Evolutionary conservation across 2,888 invertebrate genomes (phyloP).

Genomic region (Lathronympha strigana): DNA sequence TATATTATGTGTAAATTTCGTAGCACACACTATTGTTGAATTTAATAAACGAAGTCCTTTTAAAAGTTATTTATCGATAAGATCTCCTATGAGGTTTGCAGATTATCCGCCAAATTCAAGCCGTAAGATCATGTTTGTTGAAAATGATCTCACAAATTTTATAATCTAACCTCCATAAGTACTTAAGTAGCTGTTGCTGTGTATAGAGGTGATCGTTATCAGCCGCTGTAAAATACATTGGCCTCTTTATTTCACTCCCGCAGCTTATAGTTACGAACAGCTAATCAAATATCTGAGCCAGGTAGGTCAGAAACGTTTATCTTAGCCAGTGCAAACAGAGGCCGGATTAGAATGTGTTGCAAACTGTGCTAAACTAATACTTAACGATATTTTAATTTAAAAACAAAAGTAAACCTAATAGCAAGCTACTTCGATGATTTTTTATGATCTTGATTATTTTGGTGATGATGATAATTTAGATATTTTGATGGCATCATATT

Average conservation of each 20-base stretch:
- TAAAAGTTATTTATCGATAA: too few species aligned
- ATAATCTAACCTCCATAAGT: slow-evolving; percentile 8
- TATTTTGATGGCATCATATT: too few species aligned
- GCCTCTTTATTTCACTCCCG: slow-evolving; percentile 28
- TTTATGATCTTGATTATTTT: too few species aligned
- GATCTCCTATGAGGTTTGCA: not conserved
- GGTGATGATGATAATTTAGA: too few species aligned
- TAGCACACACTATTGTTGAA: too few species aligned
- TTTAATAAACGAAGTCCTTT: too few species aligned
- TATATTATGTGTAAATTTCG: too few species aligned
- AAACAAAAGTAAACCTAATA: too few species aligned
- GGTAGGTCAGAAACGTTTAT: slow-evolving; percentile 35
- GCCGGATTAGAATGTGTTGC: slow-evolving; percentile 17
- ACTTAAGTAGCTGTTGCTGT: too few species aligned
- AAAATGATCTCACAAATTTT: not conserved
- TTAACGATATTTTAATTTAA: not conserved
- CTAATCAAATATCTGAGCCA: slow-evolving; percentile 36
- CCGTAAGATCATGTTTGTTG: slow-evolving; percentile 4
- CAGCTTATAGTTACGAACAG: slow-evolving; percentile 11
- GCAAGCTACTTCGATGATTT: too few species aligned
- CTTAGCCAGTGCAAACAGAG: slow-evolving; percentile 5
- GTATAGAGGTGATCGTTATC: slow-evolving; percentile 12
- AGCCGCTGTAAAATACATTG: slow-evolving; percentile 27
- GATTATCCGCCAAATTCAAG: not conserved
- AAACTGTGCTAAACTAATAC: slow-evolving; percentile 1